Evolutionary conservation across 2,113 vertebrate genomes (phyloP).

Genomic region (Alectura lathami): DNA sequence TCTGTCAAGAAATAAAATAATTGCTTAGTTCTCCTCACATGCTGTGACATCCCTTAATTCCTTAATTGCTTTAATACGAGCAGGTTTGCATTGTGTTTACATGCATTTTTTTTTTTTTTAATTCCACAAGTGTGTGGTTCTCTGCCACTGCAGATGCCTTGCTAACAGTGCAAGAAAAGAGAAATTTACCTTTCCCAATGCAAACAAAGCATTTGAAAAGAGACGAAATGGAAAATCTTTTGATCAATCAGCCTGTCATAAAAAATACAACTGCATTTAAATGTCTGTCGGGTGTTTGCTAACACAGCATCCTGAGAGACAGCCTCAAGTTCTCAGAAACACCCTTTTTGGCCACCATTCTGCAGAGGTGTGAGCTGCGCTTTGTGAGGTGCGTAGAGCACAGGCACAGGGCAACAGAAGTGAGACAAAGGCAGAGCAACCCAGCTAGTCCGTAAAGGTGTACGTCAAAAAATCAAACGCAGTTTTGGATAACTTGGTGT

Average conservation of each 20-base stretch:
- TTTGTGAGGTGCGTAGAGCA: neutral
- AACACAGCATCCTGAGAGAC: neutral
- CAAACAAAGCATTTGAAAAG: neutral
- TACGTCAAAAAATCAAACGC: neutral
- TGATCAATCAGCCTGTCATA: neutral
- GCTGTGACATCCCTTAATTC: slow-evolving; percentile 29
- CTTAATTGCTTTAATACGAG: slow-evolving; percentile 32
- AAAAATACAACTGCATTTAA: neutral
- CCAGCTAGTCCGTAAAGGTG: neutral
- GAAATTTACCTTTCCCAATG: fast-evolving
- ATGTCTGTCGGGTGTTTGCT: neutral
- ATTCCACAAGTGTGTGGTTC: fast-evolving
- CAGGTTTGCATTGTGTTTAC: neutral
- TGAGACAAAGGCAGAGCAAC: slow-evolving; percentile 12
- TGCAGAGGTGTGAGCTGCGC: neutral
- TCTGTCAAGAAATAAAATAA: slow-evolving; percentile 6
- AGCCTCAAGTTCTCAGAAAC: neutral
- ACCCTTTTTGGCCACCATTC: neutral
- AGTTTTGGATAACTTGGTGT: neutral
- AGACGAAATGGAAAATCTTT: neutral
- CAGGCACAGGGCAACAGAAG: neutral
- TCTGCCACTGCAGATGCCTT: neutral
- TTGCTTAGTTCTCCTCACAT: neutral
- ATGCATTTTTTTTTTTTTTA: neutral
- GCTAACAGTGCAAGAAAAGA: neutral